Conservation (phyloP, 1,140 invertebrate genomes). For the Papilio polytes region DNA sequence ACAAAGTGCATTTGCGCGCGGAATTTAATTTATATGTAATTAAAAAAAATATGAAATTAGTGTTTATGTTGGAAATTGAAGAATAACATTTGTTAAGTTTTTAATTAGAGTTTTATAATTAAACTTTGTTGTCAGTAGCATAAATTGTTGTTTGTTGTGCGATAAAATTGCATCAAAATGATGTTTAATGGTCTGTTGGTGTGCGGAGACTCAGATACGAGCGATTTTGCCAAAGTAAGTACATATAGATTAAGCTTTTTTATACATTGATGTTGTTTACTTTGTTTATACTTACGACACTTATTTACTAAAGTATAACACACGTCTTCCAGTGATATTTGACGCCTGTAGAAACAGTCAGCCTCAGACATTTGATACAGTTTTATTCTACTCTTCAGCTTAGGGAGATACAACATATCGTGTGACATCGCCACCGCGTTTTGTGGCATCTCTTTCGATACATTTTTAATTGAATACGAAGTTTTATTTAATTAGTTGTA, state of each 20-base stretch:
- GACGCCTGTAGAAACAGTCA: background rate
- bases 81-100: background rate
- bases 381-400: background rate
- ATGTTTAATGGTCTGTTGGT: constrained; percentile 76
- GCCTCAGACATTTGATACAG: background rate
- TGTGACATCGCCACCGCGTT: background rate
- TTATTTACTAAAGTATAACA: background rate
- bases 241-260: background rate
- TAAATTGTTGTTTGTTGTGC: constrained; percentile 31
- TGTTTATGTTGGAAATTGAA: background rate
- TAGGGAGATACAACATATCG: background rate
- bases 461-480: background rate
- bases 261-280: background rate
- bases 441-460: background rate
- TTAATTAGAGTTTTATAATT: background rate
- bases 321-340: constrained; percentile 17
- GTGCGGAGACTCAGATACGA: constrained; percentile 70
- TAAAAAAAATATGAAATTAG: background rate
- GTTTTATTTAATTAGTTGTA: too few species aligned
- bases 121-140: background rate
- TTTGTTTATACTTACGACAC: background rate
- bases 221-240: constrained; percentile 73
- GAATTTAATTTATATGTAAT: background rate
- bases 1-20: constrained; percentile 23
- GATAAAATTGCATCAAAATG: constrained; percentile 51